phyloP scores from a whole-genome alignment of 2,797 vertebrate species.

The Aldrovandia affinis region DNA sequence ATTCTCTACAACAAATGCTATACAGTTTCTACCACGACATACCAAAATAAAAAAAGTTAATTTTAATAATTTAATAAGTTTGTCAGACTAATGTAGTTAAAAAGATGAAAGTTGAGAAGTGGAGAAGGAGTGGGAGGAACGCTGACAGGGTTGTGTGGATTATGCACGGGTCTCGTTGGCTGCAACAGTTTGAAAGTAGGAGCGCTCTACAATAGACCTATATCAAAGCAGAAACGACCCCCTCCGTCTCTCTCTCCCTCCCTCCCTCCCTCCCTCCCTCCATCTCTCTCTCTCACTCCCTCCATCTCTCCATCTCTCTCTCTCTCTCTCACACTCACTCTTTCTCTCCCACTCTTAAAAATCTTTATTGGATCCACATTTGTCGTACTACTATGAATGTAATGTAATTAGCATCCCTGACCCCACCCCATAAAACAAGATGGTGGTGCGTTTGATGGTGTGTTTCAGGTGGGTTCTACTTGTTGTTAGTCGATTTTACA shows the following conservation, averaged over 20 bases:
- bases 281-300: no score
- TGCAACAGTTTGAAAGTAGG: not conserved
- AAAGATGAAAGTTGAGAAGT: no score
- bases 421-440: slow-evolving; percentile 33
- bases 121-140: no score
- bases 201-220: slow-evolving; percentile 50
- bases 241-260: not conserved
- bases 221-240: slow-evolving; percentile 54
- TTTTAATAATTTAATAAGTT: no score
- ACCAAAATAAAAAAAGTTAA: no score
- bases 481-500: slow-evolving; percentile 79
- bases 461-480: no score
- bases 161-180: not conserved
- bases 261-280: slow-evolving; percentile 26
- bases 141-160: no score
- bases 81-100: no score
- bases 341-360: slow-evolving; percentile 38
- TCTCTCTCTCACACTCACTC: not conserved
- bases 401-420: slow-evolving; percentile 68
- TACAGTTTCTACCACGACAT: no score
- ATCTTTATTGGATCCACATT: slow-evolving; percentile 57
- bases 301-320: no score
- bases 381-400: slow-evolving; percentile 64
- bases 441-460: slow-evolving; percentile 60
- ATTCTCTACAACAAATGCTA: no score